Base-by-base conservation (phyloP, 2,888 invertebrate species). In the Apantesis nais region DNA sequence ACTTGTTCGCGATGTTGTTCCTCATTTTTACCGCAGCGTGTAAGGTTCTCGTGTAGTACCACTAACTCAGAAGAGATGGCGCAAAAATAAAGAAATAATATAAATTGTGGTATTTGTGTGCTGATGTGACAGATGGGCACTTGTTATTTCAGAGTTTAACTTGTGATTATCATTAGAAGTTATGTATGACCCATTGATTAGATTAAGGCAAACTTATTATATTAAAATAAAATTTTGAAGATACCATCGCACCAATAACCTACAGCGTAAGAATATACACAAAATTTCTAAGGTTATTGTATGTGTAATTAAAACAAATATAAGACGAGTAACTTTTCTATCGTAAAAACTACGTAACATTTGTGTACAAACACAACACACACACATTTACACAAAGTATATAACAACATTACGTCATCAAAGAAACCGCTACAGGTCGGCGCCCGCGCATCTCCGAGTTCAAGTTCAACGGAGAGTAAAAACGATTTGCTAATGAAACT, bases 401-500 rank as follows among this genome's bases (percentile, higher is more conserved):
- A 52, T 12, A 55, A 64, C n/a, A 71, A 67, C 44, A 64, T 73
- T 62, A 71, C 75, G 71, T 73, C 66, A 69, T 67, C n/a, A 65
- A 61, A 61, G 22, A 63, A 31, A 75, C 62, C 74, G 70, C 48
- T 66, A 72, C 67, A 76, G 78, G 73, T 72, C 70, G 62, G 60
- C 66, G 76, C 22, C 71, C 74, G 55, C 68, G 62, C 74, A 71
- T 72, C 84, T 75, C 71, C 70, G 73, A 81, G 86, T 83, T 87
- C 86, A 87, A 87, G 87, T 77, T 81, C 86, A 81, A 75, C 71
- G 41, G 81, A 84, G 83, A 83, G 85, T 81, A 75, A 85, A 61
- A 77, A 74, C 72, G 44, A 62, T 73, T 77, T 66, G 66, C 14
- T 71, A 41, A 67, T 66, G 14, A 29, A 52, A 52, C 37, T 52